Evolutionary conservation across 2,797 vertebrate genomes (phyloP).

Genomic region (Acipenser oxyrinchus): DNA sequence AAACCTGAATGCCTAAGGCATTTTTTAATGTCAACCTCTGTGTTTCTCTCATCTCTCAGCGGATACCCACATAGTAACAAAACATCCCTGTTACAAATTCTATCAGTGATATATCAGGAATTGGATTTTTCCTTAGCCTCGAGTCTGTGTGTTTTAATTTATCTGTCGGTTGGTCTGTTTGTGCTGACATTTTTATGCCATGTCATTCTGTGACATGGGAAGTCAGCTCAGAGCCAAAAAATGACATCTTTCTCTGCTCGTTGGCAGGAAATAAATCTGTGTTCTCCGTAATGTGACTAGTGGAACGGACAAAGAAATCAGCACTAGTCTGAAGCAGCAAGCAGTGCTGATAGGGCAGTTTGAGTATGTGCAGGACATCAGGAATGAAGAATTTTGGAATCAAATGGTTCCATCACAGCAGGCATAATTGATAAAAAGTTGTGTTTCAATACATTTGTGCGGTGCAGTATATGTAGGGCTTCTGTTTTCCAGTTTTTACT

Average conservation of each 20-base stretch:
- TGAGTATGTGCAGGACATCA: neutral
- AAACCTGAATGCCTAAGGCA: no score
- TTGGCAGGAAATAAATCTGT: slow-evolving; percentile 18
- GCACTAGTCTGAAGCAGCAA: slow-evolving; percentile 9
- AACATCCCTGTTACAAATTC: no score
- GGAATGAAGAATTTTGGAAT: neutral
- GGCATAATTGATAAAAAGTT: no score
- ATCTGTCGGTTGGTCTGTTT: slow-evolving; percentile 26
- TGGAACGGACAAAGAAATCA: slow-evolving; percentile 2
- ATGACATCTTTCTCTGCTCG: slow-evolving; percentile 10
- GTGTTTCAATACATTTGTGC: no score
- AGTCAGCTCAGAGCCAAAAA: slow-evolving; percentile 13
- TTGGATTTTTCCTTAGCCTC: neutral
- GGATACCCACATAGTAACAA: no score
- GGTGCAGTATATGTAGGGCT: no score
- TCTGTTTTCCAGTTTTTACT: no score
- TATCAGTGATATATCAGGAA: neutral
- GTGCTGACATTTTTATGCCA: slow-evolving; percentile 27
- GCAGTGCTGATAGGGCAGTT: slow-evolving; percentile 21
- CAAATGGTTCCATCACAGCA: no score
- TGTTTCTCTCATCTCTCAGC: no score
- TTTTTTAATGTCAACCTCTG: no score
- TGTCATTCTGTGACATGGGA: slow-evolving; percentile 4
- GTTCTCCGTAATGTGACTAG: slow-evolving; percentile 20
- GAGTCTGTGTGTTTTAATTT: slow-evolving; percentile 15